Percentiles rank a stretch among this genome's conserved stretches.
These are phyloP conservation scores for Pardalotus punctatus DNA, from an alignment of 2,113 vertebrate genomes.

Conservation along the genomic window DNA sequence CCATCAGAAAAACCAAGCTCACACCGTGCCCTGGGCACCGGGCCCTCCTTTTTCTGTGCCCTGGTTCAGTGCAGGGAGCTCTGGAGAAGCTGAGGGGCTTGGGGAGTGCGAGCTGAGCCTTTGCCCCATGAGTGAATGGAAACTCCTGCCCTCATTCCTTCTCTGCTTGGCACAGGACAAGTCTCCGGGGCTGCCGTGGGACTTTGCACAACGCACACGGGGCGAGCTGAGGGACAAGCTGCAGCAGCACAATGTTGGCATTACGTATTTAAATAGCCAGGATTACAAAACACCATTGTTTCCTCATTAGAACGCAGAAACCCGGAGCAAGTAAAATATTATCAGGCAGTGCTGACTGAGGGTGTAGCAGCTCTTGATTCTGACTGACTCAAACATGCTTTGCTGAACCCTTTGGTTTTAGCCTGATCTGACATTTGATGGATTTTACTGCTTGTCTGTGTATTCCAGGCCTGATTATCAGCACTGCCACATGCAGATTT, in stretches of 20 bases:
- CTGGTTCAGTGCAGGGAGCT: background rate
- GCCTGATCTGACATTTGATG: background rate
- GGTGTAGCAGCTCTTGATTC: background rate
- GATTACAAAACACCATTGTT: slow-evolving; percentile 25
- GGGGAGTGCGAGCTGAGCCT: background rate
- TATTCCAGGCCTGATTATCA: background rate
- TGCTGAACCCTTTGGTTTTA: background rate
- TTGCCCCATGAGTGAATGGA: background rate
- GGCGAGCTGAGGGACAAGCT: background rate
- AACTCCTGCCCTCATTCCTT: background rate
- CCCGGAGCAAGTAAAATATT: slow-evolving; percentile 13
- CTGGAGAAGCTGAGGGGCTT: background rate
- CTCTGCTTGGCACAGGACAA: background rate
- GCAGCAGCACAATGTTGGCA: background rate
- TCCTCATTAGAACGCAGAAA: slow-evolving; percentile 29
- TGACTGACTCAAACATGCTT: background rate
- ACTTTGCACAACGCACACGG: background rate
- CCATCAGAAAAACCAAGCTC: background rate
- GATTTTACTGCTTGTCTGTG: background rate
- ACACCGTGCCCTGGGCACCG: background rate
- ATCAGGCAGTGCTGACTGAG: slow-evolving; percentile 6
- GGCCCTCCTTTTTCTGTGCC: background rate
- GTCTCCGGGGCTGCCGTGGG: background rate
- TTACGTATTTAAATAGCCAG: background rate
- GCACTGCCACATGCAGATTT: background rate